Evolutionary conservation across 2,113 vertebrate species (phyloP).

Genomic region (Serilophus lunatus): DNA sequence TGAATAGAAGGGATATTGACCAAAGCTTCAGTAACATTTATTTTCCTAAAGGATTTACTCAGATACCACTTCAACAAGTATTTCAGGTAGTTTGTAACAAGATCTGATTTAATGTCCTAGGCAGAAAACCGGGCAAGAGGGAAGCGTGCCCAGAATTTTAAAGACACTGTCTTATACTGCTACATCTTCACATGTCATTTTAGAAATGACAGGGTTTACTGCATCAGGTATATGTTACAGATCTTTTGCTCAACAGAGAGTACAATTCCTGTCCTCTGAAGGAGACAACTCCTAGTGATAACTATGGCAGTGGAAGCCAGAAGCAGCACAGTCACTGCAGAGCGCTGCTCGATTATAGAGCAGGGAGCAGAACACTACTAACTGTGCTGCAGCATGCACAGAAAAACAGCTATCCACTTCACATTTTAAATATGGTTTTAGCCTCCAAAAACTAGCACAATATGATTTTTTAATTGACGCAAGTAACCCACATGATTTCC

Average conservation of each 20-base stretch:
- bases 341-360: neutral
- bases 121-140: conserved; percentile 13
- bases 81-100: conserved; percentile 36
- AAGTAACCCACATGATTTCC: neutral
- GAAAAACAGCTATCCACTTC: neutral
- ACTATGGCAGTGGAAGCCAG: neutral
- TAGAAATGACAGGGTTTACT: conserved; percentile 8
- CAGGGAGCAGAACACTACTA: neutral
- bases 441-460: neutral
- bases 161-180: neutral
- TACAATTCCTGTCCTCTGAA: neutral
- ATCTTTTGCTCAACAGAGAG: neutral
- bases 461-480: neutral
- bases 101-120: conserved; percentile 21
- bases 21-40: conserved; percentile 31
- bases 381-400: neutral
- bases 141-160: conserved; percentile 54
- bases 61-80: conserved; percentile 2
- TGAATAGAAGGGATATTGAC: conserved; percentile 43
- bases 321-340: neutral
- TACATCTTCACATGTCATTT: conserved; percentile 7
- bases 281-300: neutral
- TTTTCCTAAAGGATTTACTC: conserved; percentile 33
- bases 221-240: neutral
- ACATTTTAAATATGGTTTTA: neutral